Conservation (phyloP, 1,140 invertebrate genomes). For the Papilio polytes region DNA sequence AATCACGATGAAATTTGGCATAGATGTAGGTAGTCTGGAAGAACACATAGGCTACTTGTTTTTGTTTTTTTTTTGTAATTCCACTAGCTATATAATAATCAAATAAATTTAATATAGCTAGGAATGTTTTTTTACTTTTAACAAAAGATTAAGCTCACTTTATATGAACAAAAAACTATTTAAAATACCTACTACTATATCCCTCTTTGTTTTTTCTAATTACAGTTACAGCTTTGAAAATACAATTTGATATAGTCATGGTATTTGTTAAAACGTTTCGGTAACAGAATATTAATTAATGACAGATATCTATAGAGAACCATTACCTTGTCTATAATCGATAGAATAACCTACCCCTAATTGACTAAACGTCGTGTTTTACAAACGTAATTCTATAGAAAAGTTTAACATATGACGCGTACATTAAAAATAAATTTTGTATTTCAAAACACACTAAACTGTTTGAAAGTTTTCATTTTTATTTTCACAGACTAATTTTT, state of each 20-base stretch:
- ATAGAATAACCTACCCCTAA: background rate
- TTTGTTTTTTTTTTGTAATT: no score
- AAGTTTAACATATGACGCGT: background rate
- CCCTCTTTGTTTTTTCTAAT: background rate
- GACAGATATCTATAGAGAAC: background rate
- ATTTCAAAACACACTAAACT: background rate
- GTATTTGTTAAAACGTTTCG: background rate
- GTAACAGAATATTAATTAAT: conserved; percentile 18
- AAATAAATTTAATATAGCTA: no score
- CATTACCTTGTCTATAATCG: background rate
- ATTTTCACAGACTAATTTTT: background rate
- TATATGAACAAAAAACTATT: no score
- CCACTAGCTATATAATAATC: no score
- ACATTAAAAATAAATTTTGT: background rate
- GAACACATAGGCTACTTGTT: no score
- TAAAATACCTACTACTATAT: no score
- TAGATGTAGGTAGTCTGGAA: no score
- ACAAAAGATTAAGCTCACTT: no score
- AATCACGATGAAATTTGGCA: no score
- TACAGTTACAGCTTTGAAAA: background rate
- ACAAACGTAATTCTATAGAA: background rate
- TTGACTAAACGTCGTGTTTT: background rate
- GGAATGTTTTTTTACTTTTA: no score
- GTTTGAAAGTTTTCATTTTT: background rate
- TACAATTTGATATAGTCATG: background rate